A percentile compares a stretch with the other conserved stretches of the same genome.
Evolutionary conservation across 2,888 invertebrate species (phyloP).

Genomic region (Ferdinandea cuprea): DNA sequence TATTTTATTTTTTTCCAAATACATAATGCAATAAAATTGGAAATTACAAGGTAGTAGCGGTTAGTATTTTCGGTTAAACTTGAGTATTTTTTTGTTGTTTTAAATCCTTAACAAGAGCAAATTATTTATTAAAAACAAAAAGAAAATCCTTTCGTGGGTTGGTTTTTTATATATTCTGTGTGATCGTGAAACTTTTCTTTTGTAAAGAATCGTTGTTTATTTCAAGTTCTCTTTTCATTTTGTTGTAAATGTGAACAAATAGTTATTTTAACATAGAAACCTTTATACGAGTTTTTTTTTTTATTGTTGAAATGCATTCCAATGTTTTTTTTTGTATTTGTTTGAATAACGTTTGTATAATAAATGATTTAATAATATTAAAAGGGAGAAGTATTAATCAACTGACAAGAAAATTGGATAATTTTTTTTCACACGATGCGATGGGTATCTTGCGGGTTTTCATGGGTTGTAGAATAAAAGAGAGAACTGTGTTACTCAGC

Average conservation of each 20-base stretch:
- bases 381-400: too few relatives aligned
- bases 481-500: too few relatives aligned
- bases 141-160: slow-evolving; percentile 53
- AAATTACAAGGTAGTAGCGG: slow-evolving; percentile 69
- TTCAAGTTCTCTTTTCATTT: slow-evolving; percentile 8
- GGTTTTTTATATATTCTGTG: background rate
- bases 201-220: slow-evolving; percentile 42
- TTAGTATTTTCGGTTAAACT: slow-evolving; percentile 59
- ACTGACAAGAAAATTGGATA: too few relatives aligned
- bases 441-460: too few relatives aligned
- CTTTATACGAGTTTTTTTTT: slow-evolving; percentile 9
- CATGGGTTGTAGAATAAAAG: too few relatives aligned
- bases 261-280: slow-evolving; percentile 38
- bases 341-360: background rate
- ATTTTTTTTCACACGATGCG: too few relatives aligned
- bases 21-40: slow-evolving; percentile 46
- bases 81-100: slow-evolving; percentile 61
- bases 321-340: background rate
- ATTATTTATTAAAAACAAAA: slow-evolving; percentile 4
- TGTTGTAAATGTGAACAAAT: slow-evolving; percentile 5
- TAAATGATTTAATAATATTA: background rate
- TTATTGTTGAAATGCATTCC: slow-evolving; percentile 1
- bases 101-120: slow-evolving; percentile 12
- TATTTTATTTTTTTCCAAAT: slow-evolving; percentile 17
- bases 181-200: slow-evolving; percentile 21